These are phyloP conservation scores for Catajapyx aquilonaris DNA, from an alignment of 1,140 invertebrate genomes.

Conservation along the genomic window DNA sequence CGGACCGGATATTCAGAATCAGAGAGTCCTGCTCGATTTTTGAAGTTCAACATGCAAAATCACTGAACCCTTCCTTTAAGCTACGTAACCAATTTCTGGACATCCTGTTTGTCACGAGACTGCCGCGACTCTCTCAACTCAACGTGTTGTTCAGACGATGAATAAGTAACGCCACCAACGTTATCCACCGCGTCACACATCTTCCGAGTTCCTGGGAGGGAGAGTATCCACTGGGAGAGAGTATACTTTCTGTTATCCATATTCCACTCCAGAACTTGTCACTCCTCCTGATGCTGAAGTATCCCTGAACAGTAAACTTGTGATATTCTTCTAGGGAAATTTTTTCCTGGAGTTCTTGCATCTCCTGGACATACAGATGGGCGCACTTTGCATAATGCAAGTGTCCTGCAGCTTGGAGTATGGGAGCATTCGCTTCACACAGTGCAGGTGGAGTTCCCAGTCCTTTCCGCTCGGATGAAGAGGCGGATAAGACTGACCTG, in stretches of 20 bases:
- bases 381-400: conserved; percentile 16
- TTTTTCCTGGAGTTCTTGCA: conserved; percentile 11
- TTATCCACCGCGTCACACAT: conserved; percentile 2
- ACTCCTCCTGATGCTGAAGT: conserved; percentile 17
- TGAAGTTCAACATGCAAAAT: too few species aligned
- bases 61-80: too few species aligned
- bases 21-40: too few species aligned
- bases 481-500: conserved; percentile 17
- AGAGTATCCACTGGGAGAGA: conserved; percentile 1
- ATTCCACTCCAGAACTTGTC: conserved; percentile 22
- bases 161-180: not conserved
- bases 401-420: conserved; percentile 21
- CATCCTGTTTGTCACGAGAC: not conserved
- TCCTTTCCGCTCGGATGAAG: conserved; percentile 21
- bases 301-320: conserved; percentile 17
- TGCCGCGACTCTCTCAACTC: not conserved
- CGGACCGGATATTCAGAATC: too few species aligned
- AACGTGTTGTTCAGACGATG: not conserved
- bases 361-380: conserved; percentile 16
- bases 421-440: conserved; percentile 19
- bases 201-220: not conserved
- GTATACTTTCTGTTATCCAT: conserved; percentile 10
- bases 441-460: conserved; percentile 17
- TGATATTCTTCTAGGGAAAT: conserved; percentile 17
- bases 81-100: not conserved